phyloP scores from a whole-genome alignment of 1,140 invertebrate genomes.

The Philotrypesis tridentata region DNA sequence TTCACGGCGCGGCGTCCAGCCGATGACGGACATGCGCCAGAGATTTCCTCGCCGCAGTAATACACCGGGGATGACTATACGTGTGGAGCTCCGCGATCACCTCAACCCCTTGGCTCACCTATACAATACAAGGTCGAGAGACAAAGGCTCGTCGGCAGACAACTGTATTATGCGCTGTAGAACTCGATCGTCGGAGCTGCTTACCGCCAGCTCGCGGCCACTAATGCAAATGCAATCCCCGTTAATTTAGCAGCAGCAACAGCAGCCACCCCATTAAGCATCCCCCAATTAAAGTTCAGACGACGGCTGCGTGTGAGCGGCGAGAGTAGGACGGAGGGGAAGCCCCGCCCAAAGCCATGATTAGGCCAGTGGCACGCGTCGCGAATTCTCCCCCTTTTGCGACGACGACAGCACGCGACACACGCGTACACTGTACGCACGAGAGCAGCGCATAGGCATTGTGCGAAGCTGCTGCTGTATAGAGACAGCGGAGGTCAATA shows the following conservation, averaged over 20 bases:
- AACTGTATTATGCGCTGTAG: too few species aligned
- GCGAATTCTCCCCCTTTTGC: not conserved
- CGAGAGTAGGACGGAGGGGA: not conserved
- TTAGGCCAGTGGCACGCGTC: conserved; percentile 46
- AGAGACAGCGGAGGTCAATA: conserved; percentile 3
- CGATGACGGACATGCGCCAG: not conserved
- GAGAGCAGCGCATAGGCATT: not conserved
- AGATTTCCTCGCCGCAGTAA: too few species aligned
- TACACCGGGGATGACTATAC: too few species aligned
- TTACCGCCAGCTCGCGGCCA: not conserved
- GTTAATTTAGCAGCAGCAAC: not conserved
- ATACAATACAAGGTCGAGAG: too few species aligned
- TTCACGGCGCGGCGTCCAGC: conserved; percentile 47
- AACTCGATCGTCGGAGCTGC: too few species aligned
- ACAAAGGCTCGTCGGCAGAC: too few species aligned
- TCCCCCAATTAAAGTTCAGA: conserved; percentile 28
- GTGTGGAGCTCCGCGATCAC: too few species aligned
- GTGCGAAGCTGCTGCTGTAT: not conserved
- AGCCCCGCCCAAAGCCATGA: conserved; percentile 4
- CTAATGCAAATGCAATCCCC: conserved; percentile 27
- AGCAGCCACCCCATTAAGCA: not conserved
- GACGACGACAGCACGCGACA: not conserved
- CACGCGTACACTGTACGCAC: too few species aligned
- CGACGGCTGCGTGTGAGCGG: not conserved
- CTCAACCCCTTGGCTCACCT: too few species aligned